Evolutionary conservation across 2,888 invertebrate species (phyloP).

Genomic region (Slavum lentiscoides): DNA sequence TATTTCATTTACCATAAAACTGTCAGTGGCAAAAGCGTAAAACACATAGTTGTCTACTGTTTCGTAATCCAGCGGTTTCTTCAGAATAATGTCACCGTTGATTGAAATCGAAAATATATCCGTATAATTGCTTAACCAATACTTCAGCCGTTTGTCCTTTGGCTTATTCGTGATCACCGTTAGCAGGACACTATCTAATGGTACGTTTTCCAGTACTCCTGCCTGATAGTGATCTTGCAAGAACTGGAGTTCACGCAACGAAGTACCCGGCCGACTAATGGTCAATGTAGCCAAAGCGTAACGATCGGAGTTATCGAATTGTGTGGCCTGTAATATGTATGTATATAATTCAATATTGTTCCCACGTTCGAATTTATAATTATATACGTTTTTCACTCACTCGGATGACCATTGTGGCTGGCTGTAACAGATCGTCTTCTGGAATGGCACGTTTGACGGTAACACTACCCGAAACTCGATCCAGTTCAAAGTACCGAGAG

Average conservation of each 20-base stretch:
- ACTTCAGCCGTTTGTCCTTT: slow-evolving; percentile 68
- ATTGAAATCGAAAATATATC: slow-evolving; percentile 77
- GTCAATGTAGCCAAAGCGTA: slow-evolving; percentile 84
- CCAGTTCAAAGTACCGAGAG: slow-evolving; percentile 68
- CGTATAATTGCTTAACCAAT: slow-evolving; percentile 73
- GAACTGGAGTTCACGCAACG: slow-evolving; percentile 68
- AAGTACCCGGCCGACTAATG: slow-evolving; percentile 66
- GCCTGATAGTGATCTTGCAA: slow-evolving; percentile 72
- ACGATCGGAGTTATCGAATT: slow-evolving; percentile 83
- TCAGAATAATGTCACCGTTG: slow-evolving; percentile 78
- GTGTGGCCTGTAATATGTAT: slow-evolving; percentile 67
- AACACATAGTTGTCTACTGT: slow-evolving; percentile 72
- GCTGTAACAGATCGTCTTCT: slow-evolving; percentile 68
- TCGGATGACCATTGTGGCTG: slow-evolving; percentile 79
- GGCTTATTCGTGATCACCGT: slow-evolving; percentile 67
- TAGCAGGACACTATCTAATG: slow-evolving; percentile 73
- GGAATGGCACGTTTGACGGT: slow-evolving; percentile 66
- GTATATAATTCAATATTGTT: no score
- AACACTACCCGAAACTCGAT: slow-evolving; percentile 69
- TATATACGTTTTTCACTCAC: slow-evolving; percentile 60
- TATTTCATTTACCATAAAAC: slow-evolving; percentile 67
- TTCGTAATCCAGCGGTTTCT: slow-evolving; percentile 79
- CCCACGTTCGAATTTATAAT: not conserved
- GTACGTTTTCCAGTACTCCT: slow-evolving; percentile 75
- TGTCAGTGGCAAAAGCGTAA: slow-evolving; percentile 81